These are phyloP conservation scores for Pithys albifrons DNA, from an alignment of 2,113 vertebrate species.

Conservation along the genomic window DNA sequence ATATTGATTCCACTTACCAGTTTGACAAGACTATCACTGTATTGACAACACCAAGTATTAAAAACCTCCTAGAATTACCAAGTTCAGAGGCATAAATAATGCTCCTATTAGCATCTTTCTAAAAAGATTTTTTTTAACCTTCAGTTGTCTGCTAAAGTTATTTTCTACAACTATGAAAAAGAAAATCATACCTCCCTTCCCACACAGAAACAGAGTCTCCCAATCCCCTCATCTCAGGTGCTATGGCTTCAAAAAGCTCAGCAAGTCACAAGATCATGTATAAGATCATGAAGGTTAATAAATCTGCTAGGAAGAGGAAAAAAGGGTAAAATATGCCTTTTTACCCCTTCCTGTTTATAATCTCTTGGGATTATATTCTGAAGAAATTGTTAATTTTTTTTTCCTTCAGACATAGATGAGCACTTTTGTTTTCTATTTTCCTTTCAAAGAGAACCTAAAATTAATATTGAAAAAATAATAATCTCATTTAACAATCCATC, in stretches of 20 bases:
- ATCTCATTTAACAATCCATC: constrained; percentile 12
- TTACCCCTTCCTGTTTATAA: neutral
- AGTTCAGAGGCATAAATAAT: neutral
- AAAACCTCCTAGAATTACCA: neutral
- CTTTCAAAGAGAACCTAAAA: neutral
- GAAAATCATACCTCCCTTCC: neutral
- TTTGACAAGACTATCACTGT: neutral
- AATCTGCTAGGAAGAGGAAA: neutral
- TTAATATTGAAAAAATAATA: neutral
- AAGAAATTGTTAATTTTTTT: neutral
- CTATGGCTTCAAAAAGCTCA: neutral
- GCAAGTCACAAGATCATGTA: neutral
- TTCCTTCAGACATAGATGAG: neutral
- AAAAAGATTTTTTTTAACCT: neutral
- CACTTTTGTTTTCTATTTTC: neutral
- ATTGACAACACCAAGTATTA: neutral
- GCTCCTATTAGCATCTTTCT: neutral
- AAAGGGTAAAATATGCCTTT: neutral
- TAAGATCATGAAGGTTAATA: neutral
- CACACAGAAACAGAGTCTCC: neutral
- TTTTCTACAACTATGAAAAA: neutral
- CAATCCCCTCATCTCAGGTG: neutral
- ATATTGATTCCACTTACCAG: neutral
- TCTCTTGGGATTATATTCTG: neutral
- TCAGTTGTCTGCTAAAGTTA: neutral